Conservation (phyloP, 1,140 invertebrate species). For the Battus philenor region DNA sequence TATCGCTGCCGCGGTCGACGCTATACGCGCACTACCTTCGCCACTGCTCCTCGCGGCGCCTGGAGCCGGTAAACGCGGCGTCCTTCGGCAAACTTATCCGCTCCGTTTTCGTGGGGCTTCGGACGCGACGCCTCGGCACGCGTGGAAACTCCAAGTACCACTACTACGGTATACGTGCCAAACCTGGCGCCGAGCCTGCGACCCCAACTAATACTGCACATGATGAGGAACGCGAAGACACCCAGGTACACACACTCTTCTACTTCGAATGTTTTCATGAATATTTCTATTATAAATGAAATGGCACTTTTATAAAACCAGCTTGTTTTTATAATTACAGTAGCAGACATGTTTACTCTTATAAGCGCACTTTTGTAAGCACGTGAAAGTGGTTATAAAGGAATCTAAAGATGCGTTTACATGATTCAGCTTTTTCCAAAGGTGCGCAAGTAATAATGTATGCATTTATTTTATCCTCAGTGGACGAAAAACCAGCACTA, state of each 20-base stretch:
- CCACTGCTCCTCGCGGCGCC: conserved; percentile 94
- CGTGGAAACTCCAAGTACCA: conserved; percentile 99
- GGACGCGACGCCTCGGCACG: conserved; percentile 95
- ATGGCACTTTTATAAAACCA: neutral
- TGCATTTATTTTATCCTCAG: no score
- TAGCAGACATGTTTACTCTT: no score
- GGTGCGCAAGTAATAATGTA: no score
- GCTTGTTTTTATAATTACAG: neutral
- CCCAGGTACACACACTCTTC: no score
- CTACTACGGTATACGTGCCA: conserved; percentile 99
- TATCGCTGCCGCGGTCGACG: conserved; percentile 96
- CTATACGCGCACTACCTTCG: conserved; percentile 97
- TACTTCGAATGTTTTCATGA: no score
- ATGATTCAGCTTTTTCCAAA: no score
- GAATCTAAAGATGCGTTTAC: no score
- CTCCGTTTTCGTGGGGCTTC: conserved; percentile 96
- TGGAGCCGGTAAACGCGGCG: conserved; percentile 98
- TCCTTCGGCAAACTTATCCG: conserved; percentile 99
- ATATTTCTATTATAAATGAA: no score
- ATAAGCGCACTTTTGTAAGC: no score
- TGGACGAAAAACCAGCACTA: no score
- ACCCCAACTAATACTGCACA: neutral
- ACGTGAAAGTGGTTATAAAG: no score
- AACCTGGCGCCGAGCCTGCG: conserved; percentile 78
- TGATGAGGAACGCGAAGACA: neutral